Evolutionary conservation across 1,140 invertebrate genomes (phyloP), one percentile per base, ranked within the genome.

Genomic region (Stenopsyche tienmushanensis): DNA sequence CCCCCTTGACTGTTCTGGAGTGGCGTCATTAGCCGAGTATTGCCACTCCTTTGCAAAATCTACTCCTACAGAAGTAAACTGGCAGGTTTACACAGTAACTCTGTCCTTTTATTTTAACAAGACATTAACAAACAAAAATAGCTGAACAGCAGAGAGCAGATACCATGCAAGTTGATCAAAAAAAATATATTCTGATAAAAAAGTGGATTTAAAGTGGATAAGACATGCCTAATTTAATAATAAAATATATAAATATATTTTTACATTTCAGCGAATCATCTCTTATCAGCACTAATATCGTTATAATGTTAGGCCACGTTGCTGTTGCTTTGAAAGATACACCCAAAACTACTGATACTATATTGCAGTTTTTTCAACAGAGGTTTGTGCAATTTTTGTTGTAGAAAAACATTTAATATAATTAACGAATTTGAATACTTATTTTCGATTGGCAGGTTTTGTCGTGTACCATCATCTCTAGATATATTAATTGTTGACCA

Each of bases 401-500:
- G 13, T 25, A 23, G 23, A 15, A n/a, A 53, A 9, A 7, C 17
- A 10, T 9, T 17, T 17, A 17, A 21, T 53, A 5, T 21, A 21
- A 21, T 7, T 53, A 9, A 10, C 7, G 44, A 10, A 17, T 39
- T 8, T 64, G 15, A 64, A 54, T 62, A 13, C 2, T 15, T 34
- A 24, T 49, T 29, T 23, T 57, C 23, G 20, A 44, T 60, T 55
- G 59, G 0, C 59, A 81, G 79, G 66, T 94, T 99, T 74, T 97
- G 95, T 70, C 88, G 91, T 53, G 90, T 94, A 2, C 94, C 94
- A 0, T 90, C 89, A 8, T 15, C 44, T 23, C 83, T 98, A 45
- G 97, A 99, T 77, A 90, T 89, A 1, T 78, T 99, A 5, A 99
- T 99, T 73, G 93, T 99, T 9, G 94, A 98, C 78, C 96, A 98